phyloP scores from a whole-genome alignment of 2,797 vertebrate species.

The Zalophus californianus region DNA sequence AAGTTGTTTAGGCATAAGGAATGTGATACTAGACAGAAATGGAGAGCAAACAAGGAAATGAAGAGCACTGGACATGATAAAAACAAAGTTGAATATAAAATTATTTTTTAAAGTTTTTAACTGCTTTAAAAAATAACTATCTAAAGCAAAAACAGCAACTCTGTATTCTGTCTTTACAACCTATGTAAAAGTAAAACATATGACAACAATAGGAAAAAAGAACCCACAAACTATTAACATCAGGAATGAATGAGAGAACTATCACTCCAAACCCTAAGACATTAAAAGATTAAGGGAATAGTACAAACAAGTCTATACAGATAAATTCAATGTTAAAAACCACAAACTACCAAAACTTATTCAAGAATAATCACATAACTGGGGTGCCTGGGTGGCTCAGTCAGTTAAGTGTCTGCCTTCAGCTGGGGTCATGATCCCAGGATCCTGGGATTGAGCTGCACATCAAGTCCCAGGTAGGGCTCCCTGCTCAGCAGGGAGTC shows the following conservation, averaged over 20 bases:
- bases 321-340: slow-evolving; percentile 33
- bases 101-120: slow-evolving; percentile 36
- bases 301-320: slow-evolving; percentile 5
- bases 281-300: slow-evolving; percentile 30
- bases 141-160: slow-evolving; percentile 27
- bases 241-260: background rate
- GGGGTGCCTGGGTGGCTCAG: background rate
- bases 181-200: background rate
- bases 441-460: background rate
- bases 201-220: background rate
- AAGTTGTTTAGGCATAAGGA: slow-evolving; percentile 39
- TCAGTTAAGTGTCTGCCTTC: background rate
- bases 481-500: background rate
- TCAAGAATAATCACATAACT: background rate
- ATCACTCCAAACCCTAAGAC: background rate
- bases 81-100: slow-evolving; percentile 29
- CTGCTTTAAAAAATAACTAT: slow-evolving; percentile 26
- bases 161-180: background rate
- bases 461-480: background rate
- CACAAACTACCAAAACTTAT: background rate
- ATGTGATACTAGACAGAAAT: background rate
- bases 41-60: background rate
- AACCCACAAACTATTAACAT: background rate
- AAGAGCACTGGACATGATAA: background rate
- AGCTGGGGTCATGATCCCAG: background rate